These are phyloP conservation scores for Ginglymostoma cirratum DNA, from an alignment of 2,113 vertebrate species.

Conservation along the genomic window DNA sequence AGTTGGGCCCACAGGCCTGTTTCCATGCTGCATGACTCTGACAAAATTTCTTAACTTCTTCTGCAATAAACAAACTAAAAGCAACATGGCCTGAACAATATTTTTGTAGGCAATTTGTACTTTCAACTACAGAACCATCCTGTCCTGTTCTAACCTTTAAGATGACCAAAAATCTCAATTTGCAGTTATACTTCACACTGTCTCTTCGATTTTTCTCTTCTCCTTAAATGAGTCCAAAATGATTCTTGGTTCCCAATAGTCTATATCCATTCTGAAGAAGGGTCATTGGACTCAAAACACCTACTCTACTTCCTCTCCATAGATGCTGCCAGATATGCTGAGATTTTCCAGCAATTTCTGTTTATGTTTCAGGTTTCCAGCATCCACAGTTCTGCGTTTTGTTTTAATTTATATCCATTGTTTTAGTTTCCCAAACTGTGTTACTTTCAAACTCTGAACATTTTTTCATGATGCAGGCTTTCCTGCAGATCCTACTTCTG, in stretches of 20 bases:
- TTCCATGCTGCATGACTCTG: too few species aligned
- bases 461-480: background rate
- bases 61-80: background rate
- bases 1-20: too few species aligned
- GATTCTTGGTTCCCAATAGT: background rate
- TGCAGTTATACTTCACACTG: background rate
- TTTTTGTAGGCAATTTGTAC: background rate
- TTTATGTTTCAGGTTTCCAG: too few species aligned
- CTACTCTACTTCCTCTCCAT: too few species aligned
- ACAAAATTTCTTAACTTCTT: background rate
- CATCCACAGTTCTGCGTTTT: too few species aligned
- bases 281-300: too few species aligned
- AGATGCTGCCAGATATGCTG: too few species aligned
- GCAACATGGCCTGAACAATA: background rate
- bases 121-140: background rate
- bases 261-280: background rate
- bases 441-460: background rate
- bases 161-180: background rate
- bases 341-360: too few species aligned
- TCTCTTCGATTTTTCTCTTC: background rate
- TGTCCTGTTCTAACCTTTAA: background rate
- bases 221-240: background rate
- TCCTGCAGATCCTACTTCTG: background rate
- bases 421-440: background rate
- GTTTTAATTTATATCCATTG: background rate